A percentile compares a stretch with the other conserved stretches of the same genome.
These are phyloP conservation scores for Microchirus variegatus DNA, from an alignment of 2,797 vertebrate genomes.

Conservation along the genomic window DNA sequence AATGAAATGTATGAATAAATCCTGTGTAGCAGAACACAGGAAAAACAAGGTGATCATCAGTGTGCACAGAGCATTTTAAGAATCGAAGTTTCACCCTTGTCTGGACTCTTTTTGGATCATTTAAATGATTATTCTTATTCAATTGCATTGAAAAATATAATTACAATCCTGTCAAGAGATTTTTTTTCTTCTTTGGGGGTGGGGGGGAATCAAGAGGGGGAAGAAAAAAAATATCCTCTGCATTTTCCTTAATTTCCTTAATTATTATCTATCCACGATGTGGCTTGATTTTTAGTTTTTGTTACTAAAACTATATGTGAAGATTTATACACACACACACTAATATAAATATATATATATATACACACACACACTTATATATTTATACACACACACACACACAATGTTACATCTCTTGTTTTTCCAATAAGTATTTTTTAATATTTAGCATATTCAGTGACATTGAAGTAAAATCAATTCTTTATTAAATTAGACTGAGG, in stretches of 20 bases:
- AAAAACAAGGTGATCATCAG: slow-evolving; percentile 2
- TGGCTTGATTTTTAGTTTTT: slow-evolving; percentile 18
- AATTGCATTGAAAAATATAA: slow-evolving; percentile 3
- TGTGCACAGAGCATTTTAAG: slow-evolving; percentile 1
- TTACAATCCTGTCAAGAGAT: background rate
- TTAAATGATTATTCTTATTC: slow-evolving; percentile 12
- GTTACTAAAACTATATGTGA: slow-evolving; percentile 4
- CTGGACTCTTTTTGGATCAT: background rate
- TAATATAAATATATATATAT: too few relatives aligned
- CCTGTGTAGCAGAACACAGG: background rate
- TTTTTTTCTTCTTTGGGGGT: slow-evolving; percentile 1
- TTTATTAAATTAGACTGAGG: background rate
- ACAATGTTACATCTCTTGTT: background rate
- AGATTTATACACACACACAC: background rate
- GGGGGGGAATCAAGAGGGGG: background rate
- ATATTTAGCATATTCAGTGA: background rate
- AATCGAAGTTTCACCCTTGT: slow-evolving; percentile 27
- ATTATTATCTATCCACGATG: background rate
- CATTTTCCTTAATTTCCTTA: slow-evolving; percentile 1
- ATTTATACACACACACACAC: background rate
- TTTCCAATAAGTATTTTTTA: slow-evolving; percentile 3
- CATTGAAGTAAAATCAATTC: slow-evolving; percentile 6
- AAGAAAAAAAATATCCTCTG: background rate
- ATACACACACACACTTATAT: background rate
- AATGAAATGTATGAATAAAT: slow-evolving; percentile 16